A percentile compares a stretch with the other conserved stretches of the same genome.
phyloP scores from a whole-genome alignment of 2,888 invertebrate genomes.

The Sesia bembeciformis region DNA sequence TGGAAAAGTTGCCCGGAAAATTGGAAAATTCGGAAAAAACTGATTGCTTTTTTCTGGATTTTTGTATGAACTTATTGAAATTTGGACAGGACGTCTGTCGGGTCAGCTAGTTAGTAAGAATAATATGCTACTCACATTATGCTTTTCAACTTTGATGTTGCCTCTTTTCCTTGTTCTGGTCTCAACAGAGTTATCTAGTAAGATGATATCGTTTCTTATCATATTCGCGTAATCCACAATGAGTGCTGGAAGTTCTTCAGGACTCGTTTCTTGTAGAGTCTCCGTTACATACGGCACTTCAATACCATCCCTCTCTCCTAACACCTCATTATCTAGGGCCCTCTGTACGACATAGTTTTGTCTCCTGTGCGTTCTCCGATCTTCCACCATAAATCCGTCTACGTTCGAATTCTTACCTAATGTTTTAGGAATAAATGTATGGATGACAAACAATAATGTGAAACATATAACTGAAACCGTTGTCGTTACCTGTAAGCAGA shows the following conservation, averaged over 20 bases:
- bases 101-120: too few species aligned
- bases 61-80: too few species aligned
- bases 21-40: too few species aligned
- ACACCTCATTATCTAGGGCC: conserved; percentile 28
- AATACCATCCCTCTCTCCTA: conserved; percentile 28
- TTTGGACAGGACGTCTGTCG: too few species aligned
- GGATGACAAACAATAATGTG: neutral
- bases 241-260: conserved; percentile 46
- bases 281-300: conserved; percentile 27
- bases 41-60: too few species aligned
- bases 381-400: conserved; percentile 40
- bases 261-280: conserved; percentile 26
- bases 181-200: conserved; percentile 57
- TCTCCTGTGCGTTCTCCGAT: conserved; percentile 40
- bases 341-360: conserved; percentile 46
- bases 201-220: conserved; percentile 54
- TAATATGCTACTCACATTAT: conserved; percentile 28
- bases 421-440: neutral
- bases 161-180: conserved; percentile 56
- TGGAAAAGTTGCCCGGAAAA: too few species aligned
- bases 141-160: conserved; percentile 43
- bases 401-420: conserved; percentile 16
- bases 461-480: conserved; percentile 6
- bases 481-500: conserved; percentile 34
- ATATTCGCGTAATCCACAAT: conserved; percentile 59